Conservation (phyloP, 2,797 vertebrate species). For the Otolemur crassicaudatus region DNA sequence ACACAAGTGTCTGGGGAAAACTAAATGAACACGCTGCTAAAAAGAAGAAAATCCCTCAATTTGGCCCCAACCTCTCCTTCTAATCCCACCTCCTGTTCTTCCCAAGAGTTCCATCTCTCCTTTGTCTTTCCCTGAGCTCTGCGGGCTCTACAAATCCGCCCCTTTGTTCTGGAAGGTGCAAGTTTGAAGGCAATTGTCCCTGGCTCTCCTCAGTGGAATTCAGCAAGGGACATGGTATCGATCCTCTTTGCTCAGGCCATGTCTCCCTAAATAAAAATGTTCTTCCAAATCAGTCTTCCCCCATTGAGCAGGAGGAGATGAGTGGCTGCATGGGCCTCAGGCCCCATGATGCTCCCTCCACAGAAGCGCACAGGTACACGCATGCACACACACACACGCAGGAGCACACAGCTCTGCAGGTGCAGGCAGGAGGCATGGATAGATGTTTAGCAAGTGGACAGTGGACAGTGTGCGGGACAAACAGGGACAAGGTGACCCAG, state of each 20-base stretch:
- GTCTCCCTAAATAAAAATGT: background rate
- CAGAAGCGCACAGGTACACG: too few species aligned
- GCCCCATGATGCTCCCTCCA: background rate
- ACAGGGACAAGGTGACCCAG: background rate
- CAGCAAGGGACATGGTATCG: accelerated
- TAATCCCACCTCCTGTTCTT: background rate
- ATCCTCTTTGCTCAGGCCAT: background rate
- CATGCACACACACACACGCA: too few species aligned
- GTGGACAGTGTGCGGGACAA: background rate
- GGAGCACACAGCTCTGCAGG: background rate
- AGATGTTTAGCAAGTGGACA: background rate
- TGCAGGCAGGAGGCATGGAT: accelerated
- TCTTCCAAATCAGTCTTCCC: background rate
- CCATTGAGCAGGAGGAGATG: too few species aligned
- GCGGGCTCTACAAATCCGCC: background rate
- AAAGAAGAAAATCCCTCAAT: too few species aligned
- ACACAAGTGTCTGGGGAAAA: background rate
- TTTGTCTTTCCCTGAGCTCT: background rate
- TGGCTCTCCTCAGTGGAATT: background rate
- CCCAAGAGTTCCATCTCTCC: background rate
- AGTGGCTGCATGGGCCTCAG: accelerated
- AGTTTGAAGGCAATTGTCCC: background rate
- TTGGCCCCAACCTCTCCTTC: background rate
- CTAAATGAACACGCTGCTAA: background rate
- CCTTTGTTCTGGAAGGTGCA: background rate